Evolutionary conservation across 1,140 invertebrate species (phyloP).

Genomic region (Tetramorium parvispinum): DNA sequence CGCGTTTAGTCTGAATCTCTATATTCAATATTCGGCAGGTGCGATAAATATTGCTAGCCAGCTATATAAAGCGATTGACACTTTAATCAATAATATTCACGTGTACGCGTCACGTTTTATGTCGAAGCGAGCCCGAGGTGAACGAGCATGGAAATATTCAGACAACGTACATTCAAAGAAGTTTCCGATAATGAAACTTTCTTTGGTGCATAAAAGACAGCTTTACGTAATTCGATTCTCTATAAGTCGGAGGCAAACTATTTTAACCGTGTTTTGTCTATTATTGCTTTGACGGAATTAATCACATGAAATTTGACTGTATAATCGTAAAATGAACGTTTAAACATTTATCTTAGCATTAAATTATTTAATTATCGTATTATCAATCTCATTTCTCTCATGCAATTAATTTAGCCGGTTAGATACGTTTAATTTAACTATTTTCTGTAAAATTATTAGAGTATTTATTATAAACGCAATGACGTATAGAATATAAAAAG

Average conservation of each 20-base stretch:
- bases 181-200: constrained; percentile 60
- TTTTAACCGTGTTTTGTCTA: not conserved
- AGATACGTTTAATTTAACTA: not conserved
- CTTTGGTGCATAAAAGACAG: constrained; percentile 39
- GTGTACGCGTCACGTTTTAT: not conserved
- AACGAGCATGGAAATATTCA: constrained; percentile 23
- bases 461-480: not conserved
- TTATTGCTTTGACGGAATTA: not conserved
- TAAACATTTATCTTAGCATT: not conserved
- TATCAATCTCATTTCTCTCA: not conserved
- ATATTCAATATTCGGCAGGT: not conserved
- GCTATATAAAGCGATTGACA: constrained; percentile 45
- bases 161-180: constrained; percentile 35
- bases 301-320: not conserved
- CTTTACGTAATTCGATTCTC: constrained; percentile 44
- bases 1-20: not conserved
- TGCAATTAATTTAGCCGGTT: constrained; percentile 16
- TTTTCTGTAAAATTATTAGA: constrained; percentile 27
- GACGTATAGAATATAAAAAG: not conserved
- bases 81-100: constrained; percentile 51
- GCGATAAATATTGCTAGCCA: constrained; percentile 4
- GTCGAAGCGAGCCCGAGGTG: not conserved
- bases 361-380: not conserved
- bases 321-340: not conserved
- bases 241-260: not conserved